phyloP scores from a whole-genome alignment of 37 sponge, comb jelly and placozoan genomes.

The Bolinopsis microptera region DNA sequence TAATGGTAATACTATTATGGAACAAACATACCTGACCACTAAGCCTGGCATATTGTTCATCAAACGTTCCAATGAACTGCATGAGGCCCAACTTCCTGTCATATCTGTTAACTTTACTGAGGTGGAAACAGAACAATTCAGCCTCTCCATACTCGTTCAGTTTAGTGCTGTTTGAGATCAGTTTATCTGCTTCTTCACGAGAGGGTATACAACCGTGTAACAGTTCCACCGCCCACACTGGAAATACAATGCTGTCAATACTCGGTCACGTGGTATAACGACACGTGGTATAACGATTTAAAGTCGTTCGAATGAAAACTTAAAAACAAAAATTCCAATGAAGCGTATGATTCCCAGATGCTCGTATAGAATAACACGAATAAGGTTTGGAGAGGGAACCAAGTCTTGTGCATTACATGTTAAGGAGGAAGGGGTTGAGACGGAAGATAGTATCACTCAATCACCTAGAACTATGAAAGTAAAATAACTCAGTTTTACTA shows the following conservation, averaged over 20 bases:
- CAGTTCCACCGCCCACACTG: conserved; percentile 65
- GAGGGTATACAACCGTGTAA: conserved; percentile 58
- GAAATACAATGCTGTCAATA: background rate
- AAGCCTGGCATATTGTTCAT: conserved; percentile 72
- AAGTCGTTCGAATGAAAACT: too few species aligned
- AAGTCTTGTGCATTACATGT: background rate
- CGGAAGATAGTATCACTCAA: background rate
- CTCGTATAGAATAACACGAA: too few species aligned
- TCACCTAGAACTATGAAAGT: too few species aligned
- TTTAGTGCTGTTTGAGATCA: background rate
- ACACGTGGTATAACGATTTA: too few species aligned
- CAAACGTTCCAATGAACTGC: conserved; percentile 88
- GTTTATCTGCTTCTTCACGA: conserved; percentile 14
- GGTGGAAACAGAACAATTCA: conserved; percentile 80
- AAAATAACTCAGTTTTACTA: too few species aligned
- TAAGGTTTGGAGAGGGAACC: too few species aligned
- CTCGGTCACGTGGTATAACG: too few species aligned
- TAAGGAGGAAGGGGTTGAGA: background rate
- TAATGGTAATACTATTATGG: too few species aligned
- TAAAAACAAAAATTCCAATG: too few species aligned
- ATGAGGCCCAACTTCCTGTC: conserved; percentile 73
- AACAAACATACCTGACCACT: conserved; percentile 60
- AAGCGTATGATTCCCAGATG: too few species aligned
- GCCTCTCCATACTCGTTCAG: conserved; percentile 78
- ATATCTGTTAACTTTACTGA: conserved; percentile 81